phyloP scores from a whole-genome alignment of 2,113 vertebrate genomes.

The Raja brachyura region DNA sequence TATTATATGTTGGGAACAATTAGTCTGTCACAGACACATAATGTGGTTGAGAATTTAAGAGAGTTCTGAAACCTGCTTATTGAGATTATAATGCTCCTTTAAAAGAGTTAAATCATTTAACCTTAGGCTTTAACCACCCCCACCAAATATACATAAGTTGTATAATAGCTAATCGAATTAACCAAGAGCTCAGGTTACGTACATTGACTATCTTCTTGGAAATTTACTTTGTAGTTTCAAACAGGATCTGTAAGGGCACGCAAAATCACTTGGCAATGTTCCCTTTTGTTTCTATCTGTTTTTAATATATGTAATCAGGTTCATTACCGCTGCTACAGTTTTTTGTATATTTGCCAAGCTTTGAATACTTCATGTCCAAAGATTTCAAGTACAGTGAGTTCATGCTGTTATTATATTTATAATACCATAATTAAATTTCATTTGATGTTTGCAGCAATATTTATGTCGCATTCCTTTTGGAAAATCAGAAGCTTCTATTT shows the following conservation, averaged over 20 bases:
- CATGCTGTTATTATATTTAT: constrained; percentile 16
- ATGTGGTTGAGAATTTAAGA: neutral
- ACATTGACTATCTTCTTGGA: neutral
- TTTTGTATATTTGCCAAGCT: neutral
- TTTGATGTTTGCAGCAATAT: neutral
- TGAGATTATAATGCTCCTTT: neutral
- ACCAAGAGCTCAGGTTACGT: neutral
- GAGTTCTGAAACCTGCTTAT: neutral
- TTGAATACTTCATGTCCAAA: neutral
- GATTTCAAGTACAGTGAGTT: constrained; percentile 20
- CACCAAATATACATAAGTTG: neutral
- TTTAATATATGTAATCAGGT: constrained; percentile 29
- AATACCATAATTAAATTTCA: neutral
- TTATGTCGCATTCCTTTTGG: neutral
- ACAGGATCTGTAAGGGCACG: neutral
- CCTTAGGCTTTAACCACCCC: neutral
- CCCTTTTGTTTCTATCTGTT: constrained; percentile 14
- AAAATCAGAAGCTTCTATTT: neutral
- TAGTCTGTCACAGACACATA: neutral
- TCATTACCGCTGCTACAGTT: constrained; percentile 23
- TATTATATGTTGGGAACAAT: neutral
- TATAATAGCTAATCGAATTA: neutral
- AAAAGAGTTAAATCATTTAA: neutral
- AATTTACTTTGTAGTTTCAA: neutral
- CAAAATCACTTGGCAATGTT: neutral